These are phyloP conservation scores for Solenodon paradoxus DNA, from an alignment of 2,113 vertebrate species.

Conservation along the genomic window DNA sequence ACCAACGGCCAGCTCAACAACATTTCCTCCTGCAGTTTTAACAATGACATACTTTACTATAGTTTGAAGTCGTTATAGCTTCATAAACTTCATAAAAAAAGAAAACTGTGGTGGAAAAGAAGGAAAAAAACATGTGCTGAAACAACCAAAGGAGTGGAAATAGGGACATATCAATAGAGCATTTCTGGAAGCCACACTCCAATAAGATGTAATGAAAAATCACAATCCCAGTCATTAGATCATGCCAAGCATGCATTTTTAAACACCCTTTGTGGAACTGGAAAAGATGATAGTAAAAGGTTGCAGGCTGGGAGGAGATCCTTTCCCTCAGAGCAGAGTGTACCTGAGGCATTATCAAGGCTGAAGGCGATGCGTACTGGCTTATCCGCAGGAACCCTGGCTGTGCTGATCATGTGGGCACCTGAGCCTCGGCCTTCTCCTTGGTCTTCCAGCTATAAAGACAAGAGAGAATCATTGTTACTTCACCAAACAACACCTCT, in stretches of 20 bases:
- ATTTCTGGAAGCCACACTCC: background rate
- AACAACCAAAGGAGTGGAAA: background rate
- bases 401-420: slow-evolving; percentile 99
- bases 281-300: background rate
- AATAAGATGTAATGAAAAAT: background rate
- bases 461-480: slow-evolving; percentile 37
- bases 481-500: background rate
- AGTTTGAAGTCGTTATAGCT: background rate
- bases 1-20: slow-evolving; percentile 24
- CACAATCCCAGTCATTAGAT: background rate
- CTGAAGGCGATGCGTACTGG: slow-evolving; percentile 97
- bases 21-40: background rate
- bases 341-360: slow-evolving; percentile 93
- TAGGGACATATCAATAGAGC: background rate
- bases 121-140: background rate
- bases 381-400: slow-evolving; percentile 95
- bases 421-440: slow-evolving; percentile 83
- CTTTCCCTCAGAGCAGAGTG: background rate
- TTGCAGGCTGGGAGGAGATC: background rate
- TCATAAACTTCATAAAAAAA: background rate
- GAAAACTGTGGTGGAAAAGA: background rate
- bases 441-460: slow-evolving; percentile 84
- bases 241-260: background rate
- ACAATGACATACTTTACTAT: background rate
- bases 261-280: background rate